Evolutionary conservation across 2,888 invertebrate species (phyloP).

Genomic region (Dendrolimus pini): DNA sequence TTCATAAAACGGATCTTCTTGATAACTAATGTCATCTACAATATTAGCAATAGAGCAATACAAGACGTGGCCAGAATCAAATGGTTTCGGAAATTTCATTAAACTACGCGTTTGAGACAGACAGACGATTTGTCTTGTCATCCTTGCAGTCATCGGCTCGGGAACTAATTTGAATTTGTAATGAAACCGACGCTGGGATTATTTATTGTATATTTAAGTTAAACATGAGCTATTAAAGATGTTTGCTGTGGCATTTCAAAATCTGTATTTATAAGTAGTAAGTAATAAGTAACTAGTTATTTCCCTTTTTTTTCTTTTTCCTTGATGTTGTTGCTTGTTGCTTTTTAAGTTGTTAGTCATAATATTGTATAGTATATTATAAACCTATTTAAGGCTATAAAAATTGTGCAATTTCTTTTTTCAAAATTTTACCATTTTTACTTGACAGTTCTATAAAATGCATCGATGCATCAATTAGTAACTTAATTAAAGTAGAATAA

Average conservation of each 20-base stretch:
- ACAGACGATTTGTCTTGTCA: slow-evolving; percentile 62
- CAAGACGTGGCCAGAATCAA: slow-evolving; percentile 50
- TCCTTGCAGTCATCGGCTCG: slow-evolving; percentile 42
- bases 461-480: too few relatives aligned
- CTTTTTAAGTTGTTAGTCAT: too few relatives aligned
- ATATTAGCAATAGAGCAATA: slow-evolving; percentile 29
- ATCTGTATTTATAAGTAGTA: neutral
- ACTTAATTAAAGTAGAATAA: too few relatives aligned
- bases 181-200: slow-evolving; percentile 38
- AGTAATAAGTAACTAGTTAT: too few relatives aligned
- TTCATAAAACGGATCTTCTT: neutral
- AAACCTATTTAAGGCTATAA: too few relatives aligned
- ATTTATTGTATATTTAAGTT: slow-evolving; percentile 21
- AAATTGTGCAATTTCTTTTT: too few relatives aligned
- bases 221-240: slow-evolving; percentile 13
- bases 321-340: too few relatives aligned
- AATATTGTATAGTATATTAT: too few relatives aligned
- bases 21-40: slow-evolving; percentile 22
- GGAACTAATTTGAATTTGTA: slow-evolving; percentile 60
- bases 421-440: too few relatives aligned
- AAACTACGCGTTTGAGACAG: slow-evolving; percentile 36
- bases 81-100: slow-evolving; percentile 50
- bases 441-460: too few relatives aligned
- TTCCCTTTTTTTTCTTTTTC: too few relatives aligned
- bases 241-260: neutral